These are phyloP conservation scores for Vespertilio murinus DNA, from an alignment of 2,797 vertebrate species.

Conservation along the genomic window DNA sequence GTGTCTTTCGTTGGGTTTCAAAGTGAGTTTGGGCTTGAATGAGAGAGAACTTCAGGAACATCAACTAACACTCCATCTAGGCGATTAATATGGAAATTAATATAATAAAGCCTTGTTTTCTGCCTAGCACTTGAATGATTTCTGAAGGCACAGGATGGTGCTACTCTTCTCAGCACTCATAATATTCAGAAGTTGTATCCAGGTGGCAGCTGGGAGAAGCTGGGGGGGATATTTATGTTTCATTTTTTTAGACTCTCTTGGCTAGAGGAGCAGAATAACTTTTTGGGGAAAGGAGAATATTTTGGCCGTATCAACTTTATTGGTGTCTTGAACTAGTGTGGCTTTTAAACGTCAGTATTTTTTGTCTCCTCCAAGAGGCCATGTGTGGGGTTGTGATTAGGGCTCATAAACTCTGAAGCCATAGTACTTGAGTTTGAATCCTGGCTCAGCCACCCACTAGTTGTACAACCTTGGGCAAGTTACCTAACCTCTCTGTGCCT, in stretches of 20 bases:
- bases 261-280: neutral
- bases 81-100: neutral
- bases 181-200: neutral
- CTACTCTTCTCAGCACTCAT: neutral
- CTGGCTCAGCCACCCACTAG: neutral
- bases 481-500: neutral
- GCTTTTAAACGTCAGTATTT: neutral
- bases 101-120: neutral
- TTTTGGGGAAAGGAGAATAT: neutral
- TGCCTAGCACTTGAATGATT: neutral
- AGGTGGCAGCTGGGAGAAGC: neutral
- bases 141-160: neutral
- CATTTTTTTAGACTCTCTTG: neutral
- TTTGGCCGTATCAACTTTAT: neutral
- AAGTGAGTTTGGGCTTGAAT: slow-evolving; percentile 30
- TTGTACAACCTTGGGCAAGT: neutral
- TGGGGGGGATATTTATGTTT: neutral
- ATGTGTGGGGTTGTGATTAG: neutral
- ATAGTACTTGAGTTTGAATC: neutral
- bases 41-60: neutral
- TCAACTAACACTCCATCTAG: neutral
- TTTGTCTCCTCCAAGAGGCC: neutral
- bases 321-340: neutral
- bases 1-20: slow-evolving; percentile 13
- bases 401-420: neutral